Conservation (phyloP, 2,113 vertebrate genomes). For the Galemys pyrenaicus region DNA sequence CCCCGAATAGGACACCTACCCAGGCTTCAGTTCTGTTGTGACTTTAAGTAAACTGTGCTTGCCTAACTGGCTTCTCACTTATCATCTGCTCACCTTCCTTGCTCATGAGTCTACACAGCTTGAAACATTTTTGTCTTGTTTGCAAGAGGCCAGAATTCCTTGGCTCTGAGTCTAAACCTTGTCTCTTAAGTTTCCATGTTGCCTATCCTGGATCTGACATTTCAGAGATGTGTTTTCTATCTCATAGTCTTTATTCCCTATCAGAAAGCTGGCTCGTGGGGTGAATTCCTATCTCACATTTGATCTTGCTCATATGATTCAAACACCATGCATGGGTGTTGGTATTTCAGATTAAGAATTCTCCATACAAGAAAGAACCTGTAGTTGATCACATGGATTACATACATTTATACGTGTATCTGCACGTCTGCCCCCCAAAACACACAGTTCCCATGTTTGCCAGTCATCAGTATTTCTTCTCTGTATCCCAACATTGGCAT, state of each 20-base stretch:
- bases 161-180: background rate
- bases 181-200: background rate
- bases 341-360: background rate
- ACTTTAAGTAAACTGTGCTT: background rate
- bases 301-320: background rate
- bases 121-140: background rate
- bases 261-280: background rate
- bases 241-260: background rate
- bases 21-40: background rate
- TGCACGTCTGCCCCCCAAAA: too few relatives aligned
- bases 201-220: background rate
- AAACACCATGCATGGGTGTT: background rate
- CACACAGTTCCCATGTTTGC: background rate
- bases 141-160: background rate
- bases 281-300: background rate
- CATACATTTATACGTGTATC: background rate
- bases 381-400: background rate
- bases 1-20: background rate
- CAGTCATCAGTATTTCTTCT: background rate
- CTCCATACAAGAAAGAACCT: background rate
- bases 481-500: background rate
- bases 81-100: background rate
- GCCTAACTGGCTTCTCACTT: background rate
- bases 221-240: background rate
- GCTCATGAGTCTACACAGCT: background rate